Evolutionary conservation across 2,888 invertebrate species (phyloP), one percentile per base, ranked within the genome.

Genomic region (Drosophila meridionalis): DNA sequence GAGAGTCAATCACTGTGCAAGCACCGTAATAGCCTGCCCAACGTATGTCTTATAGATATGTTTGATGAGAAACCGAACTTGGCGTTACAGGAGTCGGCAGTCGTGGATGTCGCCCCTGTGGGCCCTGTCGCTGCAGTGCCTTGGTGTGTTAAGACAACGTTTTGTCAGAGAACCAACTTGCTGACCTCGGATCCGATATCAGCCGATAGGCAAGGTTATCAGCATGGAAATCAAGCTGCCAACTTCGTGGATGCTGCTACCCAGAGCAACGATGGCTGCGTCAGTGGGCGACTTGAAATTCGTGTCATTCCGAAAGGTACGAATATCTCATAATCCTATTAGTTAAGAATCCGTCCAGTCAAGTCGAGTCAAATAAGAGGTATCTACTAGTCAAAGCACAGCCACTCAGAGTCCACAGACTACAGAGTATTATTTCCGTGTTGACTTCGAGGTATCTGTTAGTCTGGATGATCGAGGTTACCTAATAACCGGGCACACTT

Each of bases 241-340:
- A 36, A 28, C 47, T 32, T 55, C 4, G 12, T 30, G 7, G 78
- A 80, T 63, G 53, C 70, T 34, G 67, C 77, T 34, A 43, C 34
- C 28, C 75, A 76, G 47, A 45, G 72, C 11, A 84, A 94, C 60
- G 94, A 94, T 69, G 94, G 94, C 69, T 94, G 94, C 81, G 94
- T 97, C 28, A 97, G 97, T 67, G 96, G 96, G 52, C 95, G 97
- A 55, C 94, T 97, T 59, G 97, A 97, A 94, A 97, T 97, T 63
- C 95, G 97, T 60, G 97, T 97, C 62, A 94, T 96, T 59, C 94
- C 95, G 50, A 93, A 94, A 86, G 93, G 65, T 91, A 81, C 59
- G 32, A 32, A n/a, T 8, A 20, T 20, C 20, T 20, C 20, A 20
- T 20, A 20, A 20, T 20, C 20, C 20, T 20, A 20, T 20, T 20